Base-by-base conservation (phyloP, 2,888 invertebrate species). In the Hirtodrosophila trivittata region DNA sequence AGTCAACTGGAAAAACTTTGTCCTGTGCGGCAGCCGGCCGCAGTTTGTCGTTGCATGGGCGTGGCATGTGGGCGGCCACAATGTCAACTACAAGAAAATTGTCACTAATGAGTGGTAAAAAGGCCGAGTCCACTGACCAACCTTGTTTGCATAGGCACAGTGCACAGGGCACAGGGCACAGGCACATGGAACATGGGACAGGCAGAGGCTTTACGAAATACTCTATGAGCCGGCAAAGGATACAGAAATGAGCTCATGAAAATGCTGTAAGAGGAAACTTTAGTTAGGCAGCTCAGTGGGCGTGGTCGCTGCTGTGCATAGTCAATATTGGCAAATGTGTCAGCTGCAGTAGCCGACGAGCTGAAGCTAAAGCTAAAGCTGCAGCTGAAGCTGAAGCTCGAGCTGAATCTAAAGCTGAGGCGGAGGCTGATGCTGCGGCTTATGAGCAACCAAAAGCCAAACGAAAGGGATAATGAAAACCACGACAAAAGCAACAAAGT, bases 51-150 rank as follows among this genome's bases (percentile, higher is more conserved):
- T 63, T 41, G 16, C 7, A 6, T 41, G 68, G 69, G 70, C 75
- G 70, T 71, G 70, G 57, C 70, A 54, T 42, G 72, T 72, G 72
- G 75, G 72, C 60, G 72, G 45, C 72, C 60, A 50, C 72, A 86
- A 83, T 83, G 83, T 87, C 83, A 83, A 87, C 83, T 87, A 83
- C 83, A 87, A 87, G 87, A 85, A 83, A 83, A 83, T 83, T 87
- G 87, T 87, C 83, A 83, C 83, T 83, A 83, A 83, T 87, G 83
- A 83, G 83, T 83, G 83, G 83, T 78, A 76, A 86, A 87, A 87
- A 83, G 85, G 78, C 69, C 75, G 77, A 80, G 85, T 66, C 64
- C 46, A 62, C 50, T 71, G 72, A 50, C 80, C 80, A 52, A 32
- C 63, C 52, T 62, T 83, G 81, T 80, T 80, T 80, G 65, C 70